A percentile compares a stretch with the other conserved stretches of the same genome.
Conservation (phyloP, 2,797 vertebrate species). For the Setipinna tenuifilis region DNA sequence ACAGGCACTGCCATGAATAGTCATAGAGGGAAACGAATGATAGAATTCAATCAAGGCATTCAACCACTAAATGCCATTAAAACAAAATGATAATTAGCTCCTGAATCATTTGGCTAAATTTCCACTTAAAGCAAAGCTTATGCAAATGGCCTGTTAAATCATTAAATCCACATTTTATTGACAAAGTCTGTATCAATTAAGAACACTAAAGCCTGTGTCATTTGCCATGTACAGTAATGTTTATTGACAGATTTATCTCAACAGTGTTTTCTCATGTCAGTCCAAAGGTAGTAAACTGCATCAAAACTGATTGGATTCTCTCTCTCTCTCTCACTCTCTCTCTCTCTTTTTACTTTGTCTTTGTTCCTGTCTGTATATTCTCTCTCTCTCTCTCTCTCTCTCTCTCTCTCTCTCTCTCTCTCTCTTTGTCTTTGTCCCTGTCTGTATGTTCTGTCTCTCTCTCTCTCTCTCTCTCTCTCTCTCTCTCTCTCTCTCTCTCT, state of each 20-base stretch:
- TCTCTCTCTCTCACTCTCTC: not conserved
- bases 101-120: not conserved
- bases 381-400: conserved; percentile 36
- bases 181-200: conserved; percentile 48
- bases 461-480: conserved; percentile 20
- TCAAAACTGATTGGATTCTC: conserved; percentile 51
- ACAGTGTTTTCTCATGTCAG: conserved; percentile 64
- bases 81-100: conserved; percentile 38
- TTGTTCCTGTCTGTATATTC: too few relatives aligned
- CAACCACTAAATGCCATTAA: conserved; percentile 2
- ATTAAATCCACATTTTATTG: conserved; percentile 11
- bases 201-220: conserved; percentile 71
- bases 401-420: not conserved
- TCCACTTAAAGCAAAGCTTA: not conserved
- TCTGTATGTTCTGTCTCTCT: not conserved
- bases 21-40: not conserved
- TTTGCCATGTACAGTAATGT: conserved; percentile 75
- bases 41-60: conserved; percentile 23
- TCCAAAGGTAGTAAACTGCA: conserved; percentile 51
- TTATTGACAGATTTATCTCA: conserved; percentile 77
- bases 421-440: not conserved
- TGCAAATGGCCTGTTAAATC: conserved; percentile 7
- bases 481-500: not conserved
- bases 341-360: conserved; percentile 15
- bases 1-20: not conserved